These are phyloP conservation scores for Eretmochelys imbricata DNA, from an alignment of 2,113 vertebrate species.

Conservation along the genomic window DNA sequence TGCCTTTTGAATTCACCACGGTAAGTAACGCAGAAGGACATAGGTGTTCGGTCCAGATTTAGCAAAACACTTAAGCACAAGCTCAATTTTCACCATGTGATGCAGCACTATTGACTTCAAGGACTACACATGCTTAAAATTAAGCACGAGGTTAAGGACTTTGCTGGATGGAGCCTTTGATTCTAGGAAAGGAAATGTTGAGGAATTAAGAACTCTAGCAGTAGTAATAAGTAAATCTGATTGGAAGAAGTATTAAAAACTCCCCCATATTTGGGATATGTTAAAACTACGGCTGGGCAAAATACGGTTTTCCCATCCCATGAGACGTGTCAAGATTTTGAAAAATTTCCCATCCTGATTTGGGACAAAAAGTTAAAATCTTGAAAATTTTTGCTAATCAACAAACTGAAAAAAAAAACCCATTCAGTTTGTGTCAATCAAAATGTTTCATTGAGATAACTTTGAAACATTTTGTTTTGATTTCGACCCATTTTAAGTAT, in stretches of 20 bases:
- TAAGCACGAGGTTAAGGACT: not conserved
- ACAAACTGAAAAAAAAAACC: too few relatives aligned
- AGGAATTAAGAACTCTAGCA: not conserved
- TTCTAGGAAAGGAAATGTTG: not conserved
- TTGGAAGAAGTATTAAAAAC: not conserved
- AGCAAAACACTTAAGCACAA: not conserved
- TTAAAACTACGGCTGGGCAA: not conserved
- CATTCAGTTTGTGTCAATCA: too few relatives aligned
- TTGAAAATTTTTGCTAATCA: too few relatives aligned
- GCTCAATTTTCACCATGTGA: not conserved
- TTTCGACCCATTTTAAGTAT: not conserved
- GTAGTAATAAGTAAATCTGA: rapidly evolving
- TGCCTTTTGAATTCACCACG: rapidly evolving
- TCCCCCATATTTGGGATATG: not conserved
- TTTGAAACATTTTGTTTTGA: too few relatives aligned
- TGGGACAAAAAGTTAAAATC: too few relatives aligned
- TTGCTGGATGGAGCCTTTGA: not conserved
- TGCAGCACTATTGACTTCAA: not conserved
- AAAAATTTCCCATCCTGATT: too few relatives aligned
- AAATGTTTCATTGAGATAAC: too few relatives aligned
- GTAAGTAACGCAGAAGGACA: not conserved
- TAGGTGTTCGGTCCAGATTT: not conserved
- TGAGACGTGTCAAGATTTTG: too few relatives aligned
- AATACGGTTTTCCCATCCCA: too few relatives aligned
- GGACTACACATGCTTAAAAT: rapidly evolving